Conservation (phyloP, 2,797 vertebrate genomes). For the Pipistrellus pipistrellus region DNA sequence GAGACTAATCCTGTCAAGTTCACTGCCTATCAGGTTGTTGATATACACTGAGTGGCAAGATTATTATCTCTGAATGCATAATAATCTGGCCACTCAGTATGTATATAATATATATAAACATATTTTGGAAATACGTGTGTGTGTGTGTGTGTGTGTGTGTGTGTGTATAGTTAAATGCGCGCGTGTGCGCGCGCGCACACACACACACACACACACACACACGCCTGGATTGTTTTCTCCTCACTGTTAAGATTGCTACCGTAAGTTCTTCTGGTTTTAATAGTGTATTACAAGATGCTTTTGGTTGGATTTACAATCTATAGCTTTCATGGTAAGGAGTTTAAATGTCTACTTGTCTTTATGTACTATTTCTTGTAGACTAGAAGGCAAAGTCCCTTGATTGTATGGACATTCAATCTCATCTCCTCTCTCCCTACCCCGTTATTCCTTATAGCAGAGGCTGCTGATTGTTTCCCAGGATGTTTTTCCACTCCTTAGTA, state of each 20-base stretch:
- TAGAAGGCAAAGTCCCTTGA: not conserved
- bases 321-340: not conserved
- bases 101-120: no score
- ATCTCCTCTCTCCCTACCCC: not conserved
- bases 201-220: no score
- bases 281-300: not conserved
- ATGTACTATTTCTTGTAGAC: not conserved
- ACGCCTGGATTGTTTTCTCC: not conserved
- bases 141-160: no score
- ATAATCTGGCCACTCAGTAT: no score
- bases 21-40: constrained; percentile 99
- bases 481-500: not conserved
- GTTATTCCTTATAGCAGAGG: not conserved
- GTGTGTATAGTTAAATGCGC: no score
- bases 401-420: not conserved
- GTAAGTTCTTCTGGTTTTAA: constrained; percentile 13
- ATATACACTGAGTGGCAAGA: constrained; percentile 87
- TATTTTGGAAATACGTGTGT: no score
- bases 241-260: not conserved
- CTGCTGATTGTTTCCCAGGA: not conserved
- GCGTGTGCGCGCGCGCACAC: no score
- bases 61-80: no score
- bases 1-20: constrained; percentile 90
- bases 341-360: not conserved
- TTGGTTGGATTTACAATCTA: not conserved